Conservation (phyloP, 1,140 invertebrate species). For the Hyposmocoma kahamanoa region DNA sequence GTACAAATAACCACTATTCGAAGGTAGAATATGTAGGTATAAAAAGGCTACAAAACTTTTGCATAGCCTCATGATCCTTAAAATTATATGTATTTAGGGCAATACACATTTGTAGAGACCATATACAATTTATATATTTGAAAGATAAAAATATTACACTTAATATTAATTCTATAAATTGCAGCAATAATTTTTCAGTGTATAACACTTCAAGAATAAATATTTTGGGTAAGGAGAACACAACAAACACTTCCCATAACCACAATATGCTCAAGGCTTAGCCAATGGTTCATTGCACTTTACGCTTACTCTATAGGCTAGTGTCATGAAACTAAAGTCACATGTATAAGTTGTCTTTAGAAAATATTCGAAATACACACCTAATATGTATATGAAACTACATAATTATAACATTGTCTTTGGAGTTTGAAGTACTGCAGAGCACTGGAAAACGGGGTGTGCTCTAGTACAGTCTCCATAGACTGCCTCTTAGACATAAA, state of each 20-base stretch:
- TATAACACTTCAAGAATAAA: slow-evolving; percentile 57
- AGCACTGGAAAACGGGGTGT: slow-evolving; percentile 45
- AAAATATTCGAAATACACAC: slow-evolving; percentile 38
- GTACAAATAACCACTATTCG: slow-evolving; percentile 23
- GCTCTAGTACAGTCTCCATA: slow-evolving; percentile 38
- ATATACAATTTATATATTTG: slow-evolving; percentile 12
- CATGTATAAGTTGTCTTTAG: slow-evolving; percentile 33
- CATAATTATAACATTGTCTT: slow-evolving; percentile 34
- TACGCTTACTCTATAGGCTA: slow-evolving; percentile 30
- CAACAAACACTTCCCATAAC: slow-evolving; percentile 42
- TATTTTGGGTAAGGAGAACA: slow-evolving; percentile 40
- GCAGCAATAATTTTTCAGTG: slow-evolving; percentile 41
- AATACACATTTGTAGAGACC: slow-evolving; percentile 15
- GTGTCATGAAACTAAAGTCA: slow-evolving; percentile 31
- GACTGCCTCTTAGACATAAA: slow-evolving; percentile 24
- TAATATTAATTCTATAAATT: slow-evolving; percentile 33
- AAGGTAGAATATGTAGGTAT: slow-evolving; percentile 12
- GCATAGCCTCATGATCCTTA: slow-evolving; percentile 22
- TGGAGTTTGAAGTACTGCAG: slow-evolving; percentile 42
- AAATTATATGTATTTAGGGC: slow-evolving; percentile 16
- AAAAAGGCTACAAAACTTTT: slow-evolving; percentile 25
- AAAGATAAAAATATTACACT: slow-evolving; percentile 17
- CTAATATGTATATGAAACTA: slow-evolving; percentile 32
- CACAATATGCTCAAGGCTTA: slow-evolving; percentile 52
- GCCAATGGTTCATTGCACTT: slow-evolving; percentile 63